phyloP scores from a whole-genome alignment of 2,113 vertebrate genomes.

The Todiramphus saurophagus region DNA sequence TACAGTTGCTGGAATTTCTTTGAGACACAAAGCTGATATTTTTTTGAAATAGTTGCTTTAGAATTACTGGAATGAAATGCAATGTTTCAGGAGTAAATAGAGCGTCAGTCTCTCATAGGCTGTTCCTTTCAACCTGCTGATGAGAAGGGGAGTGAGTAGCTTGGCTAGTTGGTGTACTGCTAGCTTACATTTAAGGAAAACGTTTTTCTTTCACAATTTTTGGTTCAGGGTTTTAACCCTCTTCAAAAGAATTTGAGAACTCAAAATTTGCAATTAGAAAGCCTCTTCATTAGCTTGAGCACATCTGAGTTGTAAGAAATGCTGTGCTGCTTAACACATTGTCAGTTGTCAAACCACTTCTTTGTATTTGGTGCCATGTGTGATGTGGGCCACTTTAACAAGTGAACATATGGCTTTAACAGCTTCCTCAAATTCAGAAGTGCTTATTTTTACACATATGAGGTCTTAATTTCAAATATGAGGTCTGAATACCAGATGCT shows the following conservation, averaged over 20 bases:
- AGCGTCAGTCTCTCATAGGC: not conserved
- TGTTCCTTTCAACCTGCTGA: not conserved
- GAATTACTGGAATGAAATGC: not conserved
- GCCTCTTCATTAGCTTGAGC: not conserved
- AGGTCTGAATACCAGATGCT: not conserved
- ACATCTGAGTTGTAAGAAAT: not conserved
- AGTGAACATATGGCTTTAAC: not conserved
- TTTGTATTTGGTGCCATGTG: not conserved
- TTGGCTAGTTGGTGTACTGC: not conserved
- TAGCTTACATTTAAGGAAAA: not conserved
- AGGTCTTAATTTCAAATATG: not conserved
- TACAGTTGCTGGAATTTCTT: not conserved
- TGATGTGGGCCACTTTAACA: not conserved
- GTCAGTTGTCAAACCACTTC: not conserved
- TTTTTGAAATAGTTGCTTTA: not conserved
- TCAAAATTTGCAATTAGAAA: not conserved
- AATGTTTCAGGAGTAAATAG: not conserved
- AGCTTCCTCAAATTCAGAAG: not conserved
- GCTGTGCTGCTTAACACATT: not conserved
- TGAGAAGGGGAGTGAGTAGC: not conserved
- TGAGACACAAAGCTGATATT: not conserved
- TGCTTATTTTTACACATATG: not conserved
- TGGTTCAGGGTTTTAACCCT: not conserved
- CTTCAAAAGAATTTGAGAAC: not conserved
- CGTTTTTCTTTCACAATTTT: not conserved